Base-by-base conservation (phyloP, 2,888 invertebrate species). In the Drosophila pseudotalamancana region DNA sequence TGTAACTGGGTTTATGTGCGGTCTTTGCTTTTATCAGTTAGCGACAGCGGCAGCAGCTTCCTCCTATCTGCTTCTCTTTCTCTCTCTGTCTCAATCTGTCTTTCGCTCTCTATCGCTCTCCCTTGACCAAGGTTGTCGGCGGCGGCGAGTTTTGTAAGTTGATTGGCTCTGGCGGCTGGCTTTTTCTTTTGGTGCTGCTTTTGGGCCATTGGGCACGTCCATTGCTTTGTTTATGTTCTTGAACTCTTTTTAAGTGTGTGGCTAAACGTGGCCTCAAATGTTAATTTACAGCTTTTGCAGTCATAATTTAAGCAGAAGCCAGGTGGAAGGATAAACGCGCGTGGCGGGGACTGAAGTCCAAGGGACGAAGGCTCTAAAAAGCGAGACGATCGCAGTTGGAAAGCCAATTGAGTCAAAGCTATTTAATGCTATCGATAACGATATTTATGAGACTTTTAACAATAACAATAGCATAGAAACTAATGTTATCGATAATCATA, bases 211-310 rank as follows among this genome's bases (percentile, higher is more conserved):
- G 75, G 64, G 49, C 72, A 65, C 72, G 72, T 72, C 71, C 71
- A 75, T 55, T 43, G 65, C 66, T 66, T 75, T 83, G 70, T 83
- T 80, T 86, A 80, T 81, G 84, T 87, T 81, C 87, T 80, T 84
- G 87, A 87, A 84, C 81, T 84, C 86, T 71, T 84, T 74, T 74
- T 61, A 59, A 72, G 71, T 60, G 72, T 72, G 65, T 65, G 61
- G 59, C 53, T 72, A 56, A 68, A 79, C 55, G 69, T 66, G 72
- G 66, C 80, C 76, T 34, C 66, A 83, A 76, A 86, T 76, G 63
- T 79, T 83, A 86, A 80, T 80, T 86, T 86, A 86, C 73, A 73
- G 57, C 72, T 57, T 67, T 78, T 62, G 56, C 51, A 66, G 66
- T 72, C 82, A 72, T 85, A 78, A 78, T 55, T 85, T 63, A 40